Base-by-base conservation (phyloP, 2,797 vertebrate genomes). In the Eurystomus glaucurus region DNA sequence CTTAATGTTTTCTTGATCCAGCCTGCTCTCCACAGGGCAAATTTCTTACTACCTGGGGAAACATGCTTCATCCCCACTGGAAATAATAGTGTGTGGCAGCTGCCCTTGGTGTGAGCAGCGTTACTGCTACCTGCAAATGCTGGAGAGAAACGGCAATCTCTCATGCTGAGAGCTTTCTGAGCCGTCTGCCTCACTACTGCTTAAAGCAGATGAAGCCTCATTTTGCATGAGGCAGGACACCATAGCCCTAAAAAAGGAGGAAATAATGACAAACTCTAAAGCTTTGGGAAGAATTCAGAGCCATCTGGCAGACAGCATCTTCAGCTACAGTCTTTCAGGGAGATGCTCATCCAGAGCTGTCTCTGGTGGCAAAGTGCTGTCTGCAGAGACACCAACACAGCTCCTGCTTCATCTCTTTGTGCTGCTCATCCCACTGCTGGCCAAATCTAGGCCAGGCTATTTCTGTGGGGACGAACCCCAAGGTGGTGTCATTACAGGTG, bases 241-340 rank as follows among this genome's bases (percentile, higher is more conserved):
- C 76, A 72, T 10, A 84, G 54, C 50, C 72, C 69, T 94, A 75
- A 85, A 92, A 91, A 64, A 69, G 64, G 35, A 83, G 61, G 60
- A 91, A 77, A 95, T 83, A 45, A 85, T 0, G 7, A 94, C 80
- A 91, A 79, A 91, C 28, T 95, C 55, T 51, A 85, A 85, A 92
- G 55, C 55, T 81, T 65, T 82, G 66, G 66, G 88, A 93, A 93
- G 90, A 79, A 88, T 89, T 45, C 5, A 7, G 51, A 62, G 80
- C 92, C 90, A 90, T 89, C 84, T 95, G 93, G 83, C 92, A 96
- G 93, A 78, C 66, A 82, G 88, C 64, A 50, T 91, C 77, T 72
- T 92, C 74, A 88, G 62, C 93, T 90, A 65, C 45, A 79, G 74
- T 72, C 62, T 95, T 93, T 76, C 51, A 48, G 66, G 55, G 75